These are phyloP conservation scores for Apamea epomidion DNA, from an alignment of 2,888 invertebrate genomes.

Conservation along the genomic window DNA sequence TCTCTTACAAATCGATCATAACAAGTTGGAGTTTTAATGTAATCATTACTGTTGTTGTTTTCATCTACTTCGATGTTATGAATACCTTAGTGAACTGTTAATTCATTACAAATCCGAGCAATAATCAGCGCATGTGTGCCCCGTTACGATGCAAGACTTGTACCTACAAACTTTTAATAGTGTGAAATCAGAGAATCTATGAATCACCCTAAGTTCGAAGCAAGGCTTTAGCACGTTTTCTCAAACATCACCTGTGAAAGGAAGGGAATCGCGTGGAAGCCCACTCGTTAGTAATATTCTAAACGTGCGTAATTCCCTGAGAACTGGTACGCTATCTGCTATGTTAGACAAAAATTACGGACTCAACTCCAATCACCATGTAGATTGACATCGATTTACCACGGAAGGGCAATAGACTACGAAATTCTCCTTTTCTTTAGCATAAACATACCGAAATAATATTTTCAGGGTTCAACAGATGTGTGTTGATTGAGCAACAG, in stretches of 20 bases:
- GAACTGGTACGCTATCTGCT: constrained; percentile 63
- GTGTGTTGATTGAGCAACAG: constrained; percentile 5
- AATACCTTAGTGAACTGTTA: not conserved
- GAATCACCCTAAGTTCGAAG: constrained; percentile 17
- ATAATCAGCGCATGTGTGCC: constrained; percentile 1
- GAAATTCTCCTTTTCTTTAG: constrained; percentile 25
- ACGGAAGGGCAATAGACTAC: constrained; percentile 8
- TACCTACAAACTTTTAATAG: not conserved
- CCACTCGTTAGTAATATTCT: constrained; percentile 50
- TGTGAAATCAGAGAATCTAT: constrained; percentile 6
- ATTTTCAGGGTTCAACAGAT: constrained; percentile 21
- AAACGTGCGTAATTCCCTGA: constrained; percentile 55
- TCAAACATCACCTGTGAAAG: constrained; percentile 49
- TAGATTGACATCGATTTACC: constrained; percentile 56
- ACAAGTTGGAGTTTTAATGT: constrained; percentile 21
- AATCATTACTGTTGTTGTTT: constrained; percentile 36
- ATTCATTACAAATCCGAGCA: not conserved
- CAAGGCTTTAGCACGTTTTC: constrained; percentile 25
- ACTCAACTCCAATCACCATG: constrained; percentile 38
- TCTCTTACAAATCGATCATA: constrained; percentile 38
- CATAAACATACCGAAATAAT: constrained; percentile 8
- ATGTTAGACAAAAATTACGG: constrained; percentile 49
- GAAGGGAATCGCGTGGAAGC: constrained; percentile 30
- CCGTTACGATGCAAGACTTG: not conserved
- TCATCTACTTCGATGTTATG: not conserved